Conservation (phyloP, 2,797 vertebrate species). For the Amblyraja radiata region DNA sequence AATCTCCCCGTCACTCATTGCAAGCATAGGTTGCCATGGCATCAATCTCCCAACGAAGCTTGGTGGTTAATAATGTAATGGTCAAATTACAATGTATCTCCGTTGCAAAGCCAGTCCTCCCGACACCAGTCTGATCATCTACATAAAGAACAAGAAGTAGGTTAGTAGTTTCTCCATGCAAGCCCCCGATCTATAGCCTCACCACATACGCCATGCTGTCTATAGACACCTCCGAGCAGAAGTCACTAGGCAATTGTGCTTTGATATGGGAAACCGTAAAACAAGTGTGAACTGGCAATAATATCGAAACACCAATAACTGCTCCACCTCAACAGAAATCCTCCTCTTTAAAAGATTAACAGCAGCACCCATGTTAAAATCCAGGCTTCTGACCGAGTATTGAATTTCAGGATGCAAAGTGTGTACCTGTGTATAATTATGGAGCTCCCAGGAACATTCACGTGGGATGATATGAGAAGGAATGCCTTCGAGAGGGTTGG, state of each 20-base stretch:
- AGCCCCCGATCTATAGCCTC: not conserved
- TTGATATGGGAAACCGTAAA: not conserved
- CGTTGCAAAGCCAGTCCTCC: not conserved
- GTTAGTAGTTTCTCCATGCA: not conserved
- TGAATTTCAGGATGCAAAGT: conserved; percentile 21
- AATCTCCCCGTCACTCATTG: not conserved
- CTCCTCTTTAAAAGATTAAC: not conserved
- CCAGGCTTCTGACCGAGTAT: not conserved
- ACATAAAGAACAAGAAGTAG: not conserved
- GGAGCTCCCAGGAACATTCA: conserved; percentile 27
- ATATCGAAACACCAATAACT: not conserved
- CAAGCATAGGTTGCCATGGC: not conserved
- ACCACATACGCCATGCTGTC: too few relatives aligned
- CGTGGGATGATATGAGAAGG: conserved; percentile 7
- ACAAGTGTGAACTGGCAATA: not conserved
- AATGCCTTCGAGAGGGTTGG: conserved; percentile 25
- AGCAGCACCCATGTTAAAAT: not conserved
- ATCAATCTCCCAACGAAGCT: not conserved
- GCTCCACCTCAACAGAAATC: not conserved
- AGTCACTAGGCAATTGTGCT: not conserved
- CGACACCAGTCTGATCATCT: not conserved
- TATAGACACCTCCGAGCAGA: not conserved
- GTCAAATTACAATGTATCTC: not conserved
- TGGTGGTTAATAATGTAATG: not conserved
- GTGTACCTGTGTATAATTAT: conserved; percentile 25